Evolutionary conservation across 2,797 vertebrate species (phyloP), one percentile per base, ranked within the genome.

Genomic region (Amblyopsis hoosieri): DNA sequence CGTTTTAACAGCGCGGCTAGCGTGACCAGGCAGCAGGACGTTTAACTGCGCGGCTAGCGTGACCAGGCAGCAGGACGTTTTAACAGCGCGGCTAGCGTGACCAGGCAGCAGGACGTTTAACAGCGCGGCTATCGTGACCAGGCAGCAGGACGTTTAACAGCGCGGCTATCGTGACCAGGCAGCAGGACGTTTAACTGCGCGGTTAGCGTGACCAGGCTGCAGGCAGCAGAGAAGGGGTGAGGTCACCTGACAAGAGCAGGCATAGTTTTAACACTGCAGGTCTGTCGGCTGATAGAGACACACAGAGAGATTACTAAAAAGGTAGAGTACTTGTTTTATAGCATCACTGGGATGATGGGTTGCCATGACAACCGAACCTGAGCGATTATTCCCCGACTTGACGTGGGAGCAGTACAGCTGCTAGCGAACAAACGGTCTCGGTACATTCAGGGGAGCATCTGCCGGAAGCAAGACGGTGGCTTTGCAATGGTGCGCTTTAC

Each of bases 181-280:
- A 9, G 37, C 37, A 42, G 37, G 37, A 42, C 37, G 6, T 42
- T 42, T 9, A 42, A 42, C 37, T 9, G 8, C 9, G 9, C 8
- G 9, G 37, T 8, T 9, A 42, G 37, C 37, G 2, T 42, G 37
- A 42, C 9, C 37, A 42, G 49, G n/a, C 4, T 19, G 57, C 74
- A 66, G 64, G 69, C 13, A 54, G 63, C 45, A 58, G 62, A 31
- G 56, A 15, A 47, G 61, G 57, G 47, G 29, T 51, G 63, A 69
- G 70, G 61, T 82, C 79, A 91, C 91, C 87, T 90, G 91, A 92
- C 92, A 85, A 88, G 77, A 75, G 79, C 72, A 74, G 80, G 88
- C 88, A 89, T 89, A 91, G 89, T 88, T 80, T 77, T 85, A 50
- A 75, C 64, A 72, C 61, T 49, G 62, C 76, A 78, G 79, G 88